A percentile compares a stretch with the other conserved stretches of the same genome.
phyloP scores from a whole-genome alignment of 2,113 vertebrate genomes.

The Merops nubicus region DNA sequence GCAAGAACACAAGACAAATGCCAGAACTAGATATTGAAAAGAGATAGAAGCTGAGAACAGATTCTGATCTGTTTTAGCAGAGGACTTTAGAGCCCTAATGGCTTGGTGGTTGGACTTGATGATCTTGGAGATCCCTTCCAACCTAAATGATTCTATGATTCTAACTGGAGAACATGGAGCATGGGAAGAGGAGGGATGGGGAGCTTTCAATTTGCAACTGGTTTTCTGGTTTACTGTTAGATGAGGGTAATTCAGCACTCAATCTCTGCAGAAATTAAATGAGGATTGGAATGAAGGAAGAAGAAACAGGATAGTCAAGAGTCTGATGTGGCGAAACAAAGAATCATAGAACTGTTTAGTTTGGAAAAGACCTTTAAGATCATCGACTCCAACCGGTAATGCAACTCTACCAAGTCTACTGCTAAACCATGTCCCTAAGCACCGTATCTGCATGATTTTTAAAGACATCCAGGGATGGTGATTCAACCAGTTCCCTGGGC shows the following conservation, averaged over 20 bases:
- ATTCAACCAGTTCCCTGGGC: too few relatives aligned
- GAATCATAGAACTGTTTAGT: background rate
- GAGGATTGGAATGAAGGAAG: background rate
- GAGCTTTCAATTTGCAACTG: background rate
- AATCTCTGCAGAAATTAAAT: background rate
- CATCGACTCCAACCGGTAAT: too few relatives aligned
- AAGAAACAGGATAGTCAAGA: background rate
- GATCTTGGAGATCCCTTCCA: too few relatives aligned
- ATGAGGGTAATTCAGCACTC: background rate
- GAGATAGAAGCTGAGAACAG: background rate
- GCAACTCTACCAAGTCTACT: too few relatives aligned
- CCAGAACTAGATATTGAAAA: background rate
- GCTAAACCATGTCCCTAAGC: too few relatives aligned
- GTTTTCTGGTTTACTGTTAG: background rate
- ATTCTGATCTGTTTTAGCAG: too few relatives aligned
- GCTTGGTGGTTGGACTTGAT: too few relatives aligned
- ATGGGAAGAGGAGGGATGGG: background rate
- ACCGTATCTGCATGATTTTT: too few relatives aligned
- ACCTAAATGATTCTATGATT: too few relatives aligned
- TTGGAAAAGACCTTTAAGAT: too few relatives aligned
- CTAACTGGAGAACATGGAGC: background rate
- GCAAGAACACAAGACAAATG: background rate
- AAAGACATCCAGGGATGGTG: too few relatives aligned
- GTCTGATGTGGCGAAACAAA: background rate
- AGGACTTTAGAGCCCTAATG: too few relatives aligned